These are phyloP conservation scores for Crambe crambe DNA, from an alignment of 37 sponge, comb jelly and placozoan species.

Conservation along the genomic window DNA sequence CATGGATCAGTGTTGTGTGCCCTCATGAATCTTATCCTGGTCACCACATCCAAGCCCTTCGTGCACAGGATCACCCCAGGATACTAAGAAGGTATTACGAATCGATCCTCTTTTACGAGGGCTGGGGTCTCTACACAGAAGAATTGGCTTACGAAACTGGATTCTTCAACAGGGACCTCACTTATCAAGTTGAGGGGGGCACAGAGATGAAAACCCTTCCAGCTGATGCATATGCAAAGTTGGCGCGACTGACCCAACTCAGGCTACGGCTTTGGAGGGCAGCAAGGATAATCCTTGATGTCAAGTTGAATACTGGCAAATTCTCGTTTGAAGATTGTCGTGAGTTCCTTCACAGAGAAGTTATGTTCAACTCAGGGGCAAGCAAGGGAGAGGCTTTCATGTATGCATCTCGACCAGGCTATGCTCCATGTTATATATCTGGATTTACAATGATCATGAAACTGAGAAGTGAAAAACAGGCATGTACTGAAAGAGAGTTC, in stretches of 20 bases:
- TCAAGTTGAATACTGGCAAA: constrained; percentile 45
- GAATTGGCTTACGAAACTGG: constrained; percentile 65
- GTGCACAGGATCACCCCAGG: constrained; percentile 49
- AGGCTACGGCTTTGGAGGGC: constrained; percentile 63
- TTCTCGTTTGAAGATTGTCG: constrained; percentile 42
- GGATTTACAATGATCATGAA: constrained; percentile 50
- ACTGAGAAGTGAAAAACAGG: constrained; percentile 28
- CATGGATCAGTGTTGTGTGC: constrained; percentile 59
- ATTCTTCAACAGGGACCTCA: constrained; percentile 34
- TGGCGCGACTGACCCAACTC: constrained; percentile 60
- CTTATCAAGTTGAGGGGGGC: constrained; percentile 3
- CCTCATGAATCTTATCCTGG: constrained; percentile 76
- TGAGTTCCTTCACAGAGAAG: constrained; percentile 46
- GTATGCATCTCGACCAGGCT: constrained; percentile 53
- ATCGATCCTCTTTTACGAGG: constrained; percentile 59
- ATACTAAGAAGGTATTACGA: constrained; percentile 44
- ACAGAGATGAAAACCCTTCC: not conserved
- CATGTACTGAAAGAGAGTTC: constrained; percentile 14
- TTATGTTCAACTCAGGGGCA: constrained; percentile 49
- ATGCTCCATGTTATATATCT: constrained; percentile 65
- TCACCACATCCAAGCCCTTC: constrained; percentile 59
- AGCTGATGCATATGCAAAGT: constrained; percentile 17
- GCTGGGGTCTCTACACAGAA: constrained; percentile 72
- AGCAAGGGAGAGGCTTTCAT: constrained; percentile 54
- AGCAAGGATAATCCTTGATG: constrained; percentile 64